Evolutionary conservation across 2,888 invertebrate genomes (phyloP), one percentile per base, ranked within the genome.

Genomic region (Hipparchia semele): DNA sequence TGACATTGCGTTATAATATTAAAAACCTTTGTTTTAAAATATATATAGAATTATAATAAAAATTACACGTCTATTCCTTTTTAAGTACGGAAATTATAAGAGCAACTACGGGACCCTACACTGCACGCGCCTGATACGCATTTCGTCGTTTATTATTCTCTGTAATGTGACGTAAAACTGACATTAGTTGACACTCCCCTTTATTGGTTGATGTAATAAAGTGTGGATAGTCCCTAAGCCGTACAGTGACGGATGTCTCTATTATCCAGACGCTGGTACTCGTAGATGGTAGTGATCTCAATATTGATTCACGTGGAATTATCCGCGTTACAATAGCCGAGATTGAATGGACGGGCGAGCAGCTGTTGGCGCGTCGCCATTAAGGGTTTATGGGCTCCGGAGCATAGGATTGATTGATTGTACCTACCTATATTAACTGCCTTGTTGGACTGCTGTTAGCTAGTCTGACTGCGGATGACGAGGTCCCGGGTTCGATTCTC

Each of bases 351-450:
- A 78, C 72, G 62, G 67, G 61, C 59, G 58, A 71, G 71, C 77
- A 77, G 73, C 77, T 79, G 77, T 75, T 87, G 87, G 86, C 87
- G 78, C 70, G 68, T 51, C 68, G 83, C 87, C 84, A 87, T 81
- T 78, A 74, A 75, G 76, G 80, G 79, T 77, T 83, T 83, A 84
- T 46, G 9, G 62, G 46, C 62, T 49, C 12, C 5, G 56, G 56
- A 56, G n/a, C 56, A 56, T 56, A n/a, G 56, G n/a, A 56, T 56
- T 49, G 49, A 49, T 39, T 39, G 39, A 39, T 39, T 39, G 39
- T 39, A 39, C 23, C 23, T 23, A 23, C 23, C 23, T 23, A 23
- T 23, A 23, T 23, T 23, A 23, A 23, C 23, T 23, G 23, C 23
- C 23, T 23, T 1, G 23, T 23, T 23, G 23, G 23, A 0, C 23